Base-by-base conservation (phyloP, 2,797 vertebrate species). In the Cynopterus sphinx region DNA sequence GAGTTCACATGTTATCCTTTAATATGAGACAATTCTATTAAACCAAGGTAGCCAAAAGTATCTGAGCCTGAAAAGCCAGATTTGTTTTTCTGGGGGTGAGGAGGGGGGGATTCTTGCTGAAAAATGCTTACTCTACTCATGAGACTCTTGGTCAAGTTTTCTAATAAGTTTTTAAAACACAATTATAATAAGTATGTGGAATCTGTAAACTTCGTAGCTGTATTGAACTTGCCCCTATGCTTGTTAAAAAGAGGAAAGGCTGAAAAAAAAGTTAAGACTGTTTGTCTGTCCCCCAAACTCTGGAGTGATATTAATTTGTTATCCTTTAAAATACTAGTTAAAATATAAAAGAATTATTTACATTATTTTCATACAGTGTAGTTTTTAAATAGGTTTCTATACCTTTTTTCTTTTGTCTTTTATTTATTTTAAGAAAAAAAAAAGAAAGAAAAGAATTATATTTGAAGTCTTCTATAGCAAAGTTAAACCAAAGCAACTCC, bases 1-100 rank as follows among this genome's bases (percentile, higher is more conserved):
- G 94, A 96, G 96, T 97, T 87, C 77, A 84, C 78, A 55, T 82
- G 46, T 89, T 93, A 39, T 65, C 31, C 46, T 97, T 95, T 61
- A 90, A 82, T 83, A 78, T 57, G 75, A 96, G 97, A 51, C 85
- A 95, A 21, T 89, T 95, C 84, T 89, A 84, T 68, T 94, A 89
- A 87, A 86, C 24, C 36, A 91, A 95, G 36, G 68, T 85, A 84
- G 22, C 21, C 36, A 65, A 87, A 78, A 78, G 36, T 36, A n/a
- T 82, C 91, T 83, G 49, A 88, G 31, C 57, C 83, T 93, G 74
- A 96, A 93, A 78, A 79, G 17, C 43, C 31, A 15, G 36, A 85
- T 43, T 31, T 70, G 6, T 65, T 96, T 96, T 91, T 84, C n/a
- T 73, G 15, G 8, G 33, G 41, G 19, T 21, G 9, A 5, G 46